Conservation (phyloP, 2,113 vertebrate genomes). For the Prietella phreatophila region DNA sequence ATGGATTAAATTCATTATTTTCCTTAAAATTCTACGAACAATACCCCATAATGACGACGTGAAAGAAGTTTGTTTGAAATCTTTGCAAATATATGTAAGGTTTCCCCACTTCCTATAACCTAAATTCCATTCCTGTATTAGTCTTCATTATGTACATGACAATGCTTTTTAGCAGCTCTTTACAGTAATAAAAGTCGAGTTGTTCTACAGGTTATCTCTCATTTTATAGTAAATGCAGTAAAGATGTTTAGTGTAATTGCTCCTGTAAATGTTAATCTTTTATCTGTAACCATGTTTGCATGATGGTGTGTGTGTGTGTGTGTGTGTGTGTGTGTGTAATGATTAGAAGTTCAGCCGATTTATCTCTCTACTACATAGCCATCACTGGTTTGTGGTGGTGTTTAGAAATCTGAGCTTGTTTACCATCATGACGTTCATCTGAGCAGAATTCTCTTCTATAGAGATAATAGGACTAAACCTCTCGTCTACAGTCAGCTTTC, state of each 20-base stretch:
- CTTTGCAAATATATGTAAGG: no score
- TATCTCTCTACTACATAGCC: neutral
- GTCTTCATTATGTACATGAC: neutral
- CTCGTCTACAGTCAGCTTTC: neutral
- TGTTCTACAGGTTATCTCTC: neutral
- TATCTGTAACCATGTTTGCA: neutral
- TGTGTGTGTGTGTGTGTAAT: neutral
- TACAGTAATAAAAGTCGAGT: neutral
- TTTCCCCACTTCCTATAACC: neutral
- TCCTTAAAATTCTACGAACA: no score
- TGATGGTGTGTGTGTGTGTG: neutral
- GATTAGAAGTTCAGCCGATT: neutral
- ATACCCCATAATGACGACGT: no score
- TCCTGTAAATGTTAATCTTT: slow-evolving; percentile 17
- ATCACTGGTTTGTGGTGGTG: neutral
- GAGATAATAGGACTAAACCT: neutral
- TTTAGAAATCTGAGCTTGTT: neutral
- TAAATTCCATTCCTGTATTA: neutral
- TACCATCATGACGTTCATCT: neutral
- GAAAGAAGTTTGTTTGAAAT: no score
- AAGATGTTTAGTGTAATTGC: neutral
- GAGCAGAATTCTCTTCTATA: neutral
- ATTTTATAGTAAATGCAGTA: neutral
- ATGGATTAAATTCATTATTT: no score
- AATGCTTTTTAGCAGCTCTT: neutral